Conservation (phyloP, 2,888 invertebrate genomes). For the Drosophila hamatofila region DNA sequence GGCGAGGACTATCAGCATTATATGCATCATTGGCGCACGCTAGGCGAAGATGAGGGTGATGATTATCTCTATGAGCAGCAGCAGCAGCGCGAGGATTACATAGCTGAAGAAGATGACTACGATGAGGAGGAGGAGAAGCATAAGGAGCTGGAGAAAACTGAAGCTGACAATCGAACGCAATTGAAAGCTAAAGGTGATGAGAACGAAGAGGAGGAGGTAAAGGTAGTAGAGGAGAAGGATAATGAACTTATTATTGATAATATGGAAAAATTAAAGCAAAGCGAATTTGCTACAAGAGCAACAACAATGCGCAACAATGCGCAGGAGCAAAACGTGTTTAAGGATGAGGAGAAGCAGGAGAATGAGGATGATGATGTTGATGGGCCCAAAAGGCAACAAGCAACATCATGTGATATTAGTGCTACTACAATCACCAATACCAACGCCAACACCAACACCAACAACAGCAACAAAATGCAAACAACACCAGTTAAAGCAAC, state of each 20-base stretch:
- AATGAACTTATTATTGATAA: conserved; percentile 68
- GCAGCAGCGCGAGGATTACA: conserved; percentile 65
- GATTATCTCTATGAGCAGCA: conserved; percentile 72
- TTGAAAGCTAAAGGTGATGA: conserved; percentile 50
- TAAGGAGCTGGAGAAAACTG: conserved; percentile 17
- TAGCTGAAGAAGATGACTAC: conserved; percentile 68
- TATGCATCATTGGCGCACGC: conserved; percentile 73
- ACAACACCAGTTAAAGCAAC: conserved; percentile 67
- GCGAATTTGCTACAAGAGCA: conserved; percentile 68
- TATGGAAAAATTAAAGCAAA: conserved; percentile 66
- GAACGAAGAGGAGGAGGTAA: conserved; percentile 41
- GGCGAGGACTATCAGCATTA: conserved; percentile 62
- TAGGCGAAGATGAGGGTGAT: conserved; percentile 72
- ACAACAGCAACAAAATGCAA: conserved; percentile 46
- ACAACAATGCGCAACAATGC: conserved; percentile 70
- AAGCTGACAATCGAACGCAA: conserved; percentile 63
- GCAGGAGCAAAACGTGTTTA: conserved; percentile 52
- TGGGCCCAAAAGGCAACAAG: conserved; percentile 59
- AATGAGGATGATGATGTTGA: conserved; percentile 57
- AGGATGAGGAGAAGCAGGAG: conserved; percentile 24
- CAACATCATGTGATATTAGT: conserved; percentile 80
- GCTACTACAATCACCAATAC: conserved; percentile 76
- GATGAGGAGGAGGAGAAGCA: conserved; percentile 38
- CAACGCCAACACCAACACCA: conserved; percentile 22
- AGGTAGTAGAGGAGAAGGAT: conserved; percentile 18